These are phyloP conservation scores for Tenebrosternarchus preto DNA, from an alignment of 2,113 vertebrate genomes.

Conservation along the genomic window DNA sequence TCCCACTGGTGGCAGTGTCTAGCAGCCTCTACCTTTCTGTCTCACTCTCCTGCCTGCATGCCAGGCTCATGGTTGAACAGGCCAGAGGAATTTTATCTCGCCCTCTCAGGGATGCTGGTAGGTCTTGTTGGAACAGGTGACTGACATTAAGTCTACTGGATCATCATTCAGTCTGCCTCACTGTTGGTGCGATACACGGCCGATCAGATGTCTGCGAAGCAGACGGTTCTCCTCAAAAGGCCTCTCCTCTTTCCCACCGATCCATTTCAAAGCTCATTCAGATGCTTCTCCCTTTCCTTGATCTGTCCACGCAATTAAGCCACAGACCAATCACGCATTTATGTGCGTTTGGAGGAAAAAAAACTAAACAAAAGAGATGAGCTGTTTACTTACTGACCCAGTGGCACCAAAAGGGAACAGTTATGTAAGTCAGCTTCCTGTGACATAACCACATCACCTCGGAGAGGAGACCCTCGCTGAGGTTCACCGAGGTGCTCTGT, in stretches of 20 bases:
- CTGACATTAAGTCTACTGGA: slow-evolving; percentile 49
- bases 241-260: slow-evolving; percentile 37
- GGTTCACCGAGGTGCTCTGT: slow-evolving; percentile 35
- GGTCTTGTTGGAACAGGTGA: slow-evolving; percentile 62
- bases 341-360: slow-evolving; percentile 51
- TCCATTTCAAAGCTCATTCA: slow-evolving; percentile 15
- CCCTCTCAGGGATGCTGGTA: slow-evolving; percentile 56
- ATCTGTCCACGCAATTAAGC: slow-evolving; percentile 10
- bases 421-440: slow-evolving; percentile 73
- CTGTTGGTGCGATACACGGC: slow-evolving; percentile 60
- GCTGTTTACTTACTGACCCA: slow-evolving; percentile 72
- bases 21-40: slow-evolving; percentile 18
- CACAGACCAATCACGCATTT: slow-evolving; percentile 27
- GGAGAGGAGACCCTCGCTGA: slow-evolving; percentile 62
- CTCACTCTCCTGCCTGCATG: slow-evolving; percentile 19
- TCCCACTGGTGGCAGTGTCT: slow-evolving; percentile 30
- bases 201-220: slow-evolving; percentile 60
- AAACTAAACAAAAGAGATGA: slow-evolving; percentile 35
- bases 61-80: slow-evolving; percentile 58
- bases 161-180: slow-evolving; percentile 45
- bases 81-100: slow-evolving; percentile 72
- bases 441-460: slow-evolving; percentile 73
- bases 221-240: slow-evolving; percentile 43
- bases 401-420: slow-evolving; percentile 68
- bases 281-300: slow-evolving; percentile 2